Evolutionary conservation across 2,797 vertebrate species (phyloP), one percentile per base, ranked within the genome.

Genomic region (Cirrhinus mrigala): DNA sequence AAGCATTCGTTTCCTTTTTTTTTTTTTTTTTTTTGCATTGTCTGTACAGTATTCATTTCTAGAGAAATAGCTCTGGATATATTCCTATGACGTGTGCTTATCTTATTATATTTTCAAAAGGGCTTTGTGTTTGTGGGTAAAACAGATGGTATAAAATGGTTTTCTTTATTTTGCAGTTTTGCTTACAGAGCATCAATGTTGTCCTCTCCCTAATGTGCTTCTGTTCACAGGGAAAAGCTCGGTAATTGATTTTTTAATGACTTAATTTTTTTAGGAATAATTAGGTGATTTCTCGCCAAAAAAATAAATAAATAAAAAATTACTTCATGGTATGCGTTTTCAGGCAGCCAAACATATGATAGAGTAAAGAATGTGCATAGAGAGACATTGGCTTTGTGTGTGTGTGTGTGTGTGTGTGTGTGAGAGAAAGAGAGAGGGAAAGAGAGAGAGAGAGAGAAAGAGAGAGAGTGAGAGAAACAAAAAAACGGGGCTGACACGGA

Each of bases 171-270:
- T 74, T 29, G 16, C 27, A 44, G 33, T 82, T 82, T 60, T 62
- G 40, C 44, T 74, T 62, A 74, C 40, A 50, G 27, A 50, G 56
- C 40, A 76, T 83, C 8, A 66, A 22, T 74, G 44, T 87, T 85
- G 80, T 83, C 60, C 69, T 68, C 69, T 66, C 73, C 37, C 50
- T 79, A 56, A 56, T 66, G 75, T 27, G 52, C 20, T 18, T 82
- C 56, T 73, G 83, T 83, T 27, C 70, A 58, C 50, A 60, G 64
- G 70, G 70, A 44, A 81, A 60, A 69, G 60, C 29, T 54, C 50
- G 46, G 44, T 87, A 58, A 86, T 80, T 83, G 62, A 86, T 84
- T 88, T 86, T 84, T 54, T 75, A 84, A 80, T 84, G 50, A 66
- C 69, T 71, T 76, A 0, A 78, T 82, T 88, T 68, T 37, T 46